Evolutionary conservation across 2,797 vertebrate genomes (phyloP).

Genomic region (Masticophis lateralis): DNA sequence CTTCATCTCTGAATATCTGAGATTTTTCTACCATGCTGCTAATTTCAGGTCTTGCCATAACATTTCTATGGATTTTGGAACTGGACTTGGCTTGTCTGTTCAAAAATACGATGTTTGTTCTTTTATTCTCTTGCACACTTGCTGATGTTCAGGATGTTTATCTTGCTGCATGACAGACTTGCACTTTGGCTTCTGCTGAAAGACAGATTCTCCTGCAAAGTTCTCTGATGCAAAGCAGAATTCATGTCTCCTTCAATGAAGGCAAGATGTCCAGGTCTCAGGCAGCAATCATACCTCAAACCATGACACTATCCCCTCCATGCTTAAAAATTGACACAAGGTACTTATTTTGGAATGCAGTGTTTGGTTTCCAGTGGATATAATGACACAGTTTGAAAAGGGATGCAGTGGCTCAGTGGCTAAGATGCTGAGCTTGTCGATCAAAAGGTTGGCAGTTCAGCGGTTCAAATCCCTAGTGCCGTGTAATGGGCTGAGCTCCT

Average conservation of each 20-base stretch:
- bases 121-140: background rate
- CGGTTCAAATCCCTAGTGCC: no score
- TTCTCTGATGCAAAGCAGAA: background rate
- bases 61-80: background rate
- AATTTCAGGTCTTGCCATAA: background rate
- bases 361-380: background rate
- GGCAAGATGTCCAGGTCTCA: background rate
- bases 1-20: background rate
- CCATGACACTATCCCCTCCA: background rate
- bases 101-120: background rate
- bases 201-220: background rate
- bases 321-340: background rate
- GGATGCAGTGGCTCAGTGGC: no score
- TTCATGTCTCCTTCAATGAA: background rate
- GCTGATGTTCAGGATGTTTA: background rate
- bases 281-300: background rate
- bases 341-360: background rate
- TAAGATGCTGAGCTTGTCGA: no score
- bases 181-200: background rate
- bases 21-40: background rate
- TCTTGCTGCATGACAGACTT: background rate
- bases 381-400: background rate
- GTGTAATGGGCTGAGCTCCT: no score
- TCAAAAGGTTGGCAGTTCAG: no score
- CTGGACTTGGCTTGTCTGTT: background rate